A percentile compares a stretch with the other conserved stretches of the same genome.
phyloP scores from a whole-genome alignment of 2,113 vertebrate species.

The Cricetomys ansorgei region DNA sequence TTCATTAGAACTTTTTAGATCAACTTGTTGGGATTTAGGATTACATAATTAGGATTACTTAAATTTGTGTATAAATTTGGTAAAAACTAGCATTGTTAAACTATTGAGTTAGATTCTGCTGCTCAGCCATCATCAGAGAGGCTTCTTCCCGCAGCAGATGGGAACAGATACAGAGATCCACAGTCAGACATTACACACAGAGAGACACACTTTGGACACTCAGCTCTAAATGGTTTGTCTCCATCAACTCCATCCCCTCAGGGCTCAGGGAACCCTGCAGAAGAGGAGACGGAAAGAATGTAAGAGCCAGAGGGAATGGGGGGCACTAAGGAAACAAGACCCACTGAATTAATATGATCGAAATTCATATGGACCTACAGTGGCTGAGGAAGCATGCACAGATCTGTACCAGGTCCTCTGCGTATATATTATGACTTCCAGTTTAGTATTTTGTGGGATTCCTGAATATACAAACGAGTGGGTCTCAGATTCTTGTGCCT shows the following conservation, averaged over 20 bases:
- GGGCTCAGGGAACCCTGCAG: neutral
- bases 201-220: neutral
- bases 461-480: neutral
- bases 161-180: neutral
- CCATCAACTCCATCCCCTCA: neutral
- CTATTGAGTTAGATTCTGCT: neutral
- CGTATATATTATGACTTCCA: neutral
- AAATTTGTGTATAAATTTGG: neutral
- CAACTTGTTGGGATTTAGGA: neutral
- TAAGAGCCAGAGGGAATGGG: neutral
- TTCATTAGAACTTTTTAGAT: slow-evolving; percentile 29
- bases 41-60: slow-evolving; percentile 17
- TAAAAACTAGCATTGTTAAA: neutral
- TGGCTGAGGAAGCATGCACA: neutral
- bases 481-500: neutral
- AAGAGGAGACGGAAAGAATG: neutral
- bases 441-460: neutral
- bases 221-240: neutral
- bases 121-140: neutral
- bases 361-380: neutral
- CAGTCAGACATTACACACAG: neutral
- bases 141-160: neutral
- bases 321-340: neutral
- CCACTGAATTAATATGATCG: neutral
- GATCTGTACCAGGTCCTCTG: neutral